Evolutionary conservation across 2,888 invertebrate species (phyloP), one percentile per base, ranked within the genome.

Genomic region (Euclidia mi): DNA sequence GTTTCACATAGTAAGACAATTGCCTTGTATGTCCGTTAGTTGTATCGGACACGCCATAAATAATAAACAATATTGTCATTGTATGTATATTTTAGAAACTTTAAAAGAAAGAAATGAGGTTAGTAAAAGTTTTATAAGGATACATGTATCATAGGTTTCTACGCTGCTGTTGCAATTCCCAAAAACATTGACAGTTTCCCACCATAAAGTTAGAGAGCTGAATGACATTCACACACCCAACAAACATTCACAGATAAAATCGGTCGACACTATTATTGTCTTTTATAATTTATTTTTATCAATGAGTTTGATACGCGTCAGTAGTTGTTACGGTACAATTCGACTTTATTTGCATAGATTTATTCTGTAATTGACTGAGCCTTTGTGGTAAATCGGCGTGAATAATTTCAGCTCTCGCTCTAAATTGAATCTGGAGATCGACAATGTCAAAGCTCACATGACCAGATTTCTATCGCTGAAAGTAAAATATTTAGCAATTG

Each of bases 271-370:
- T 85, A 86, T 84, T 82, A 81, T 81, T 79, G 67, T 67, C 67
- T 71, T 56, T 72, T 58, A 61, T 68, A 77, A 87, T 85, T 88
- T 90, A 89, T 88, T 86, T 88, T 86, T 88, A 90, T 90, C 90
- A 90, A 91, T 91, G 89, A 87, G 87, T 84, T 83, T 84, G 91
- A 84, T 82, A 88, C 87, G 90, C 89, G 84, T 85, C 87, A 81
- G 56, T 84, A 76, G 64, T 56, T 72, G 85, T 82, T 79, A 84
- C 86, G 85, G 82, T 87, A 79, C 68, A 73, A 61, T 81, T 56
- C 67, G 73, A 61, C 81, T 58, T 81, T 81, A 58, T 79, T 69
- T 79, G 74, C 77, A 73, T 78, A 68, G 64, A 70, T 71, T 65
- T 55, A 59, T 58, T 77, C 78, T 71, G 66, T 72, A 60, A 68